Evolutionary conservation across 2,888 invertebrate species (phyloP).

Genomic region (Nephrotoma appendiculata): DNA sequence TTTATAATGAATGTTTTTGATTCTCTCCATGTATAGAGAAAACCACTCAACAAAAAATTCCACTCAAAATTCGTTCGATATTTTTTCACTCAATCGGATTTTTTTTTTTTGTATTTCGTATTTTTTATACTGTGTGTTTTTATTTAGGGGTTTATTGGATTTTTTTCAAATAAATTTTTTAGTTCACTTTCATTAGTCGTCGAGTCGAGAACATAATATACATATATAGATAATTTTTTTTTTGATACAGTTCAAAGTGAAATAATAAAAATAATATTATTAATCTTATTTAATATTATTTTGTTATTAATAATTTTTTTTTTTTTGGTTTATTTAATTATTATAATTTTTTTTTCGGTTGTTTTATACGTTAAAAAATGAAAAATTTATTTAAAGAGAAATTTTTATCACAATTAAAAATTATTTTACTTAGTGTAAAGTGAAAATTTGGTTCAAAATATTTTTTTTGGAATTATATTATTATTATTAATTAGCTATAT

Average conservation of each 20-base stretch:
- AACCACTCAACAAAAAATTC: not conserved
- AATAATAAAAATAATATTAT: not conserved
- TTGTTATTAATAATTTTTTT: not conserved
- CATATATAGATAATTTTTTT: not conserved
- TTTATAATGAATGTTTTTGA: not conserved
- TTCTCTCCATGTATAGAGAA: not conserved
- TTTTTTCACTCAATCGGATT: not conserved
- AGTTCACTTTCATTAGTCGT: not conserved
- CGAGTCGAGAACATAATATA: not conserved
- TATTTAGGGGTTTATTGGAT: not conserved
- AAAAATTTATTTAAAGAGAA: constrained; percentile 3
- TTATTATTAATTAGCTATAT: not conserved
- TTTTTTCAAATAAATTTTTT: not conserved
- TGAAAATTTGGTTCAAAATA: not conserved
- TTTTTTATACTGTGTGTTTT: not conserved
- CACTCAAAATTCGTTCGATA: not conserved
- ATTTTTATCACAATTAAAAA: not conserved
- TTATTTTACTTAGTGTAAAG: not conserved
- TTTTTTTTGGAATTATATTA: not conserved
- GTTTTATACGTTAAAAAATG: not conserved
- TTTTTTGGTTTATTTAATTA: not conserved
- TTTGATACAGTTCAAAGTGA: not conserved
- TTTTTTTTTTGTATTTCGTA: not conserved
- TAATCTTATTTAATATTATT: not conserved
- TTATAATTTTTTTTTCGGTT: not conserved